Conservation (phyloP, 2,888 invertebrate species). For the Phorcus lineatus region DNA sequence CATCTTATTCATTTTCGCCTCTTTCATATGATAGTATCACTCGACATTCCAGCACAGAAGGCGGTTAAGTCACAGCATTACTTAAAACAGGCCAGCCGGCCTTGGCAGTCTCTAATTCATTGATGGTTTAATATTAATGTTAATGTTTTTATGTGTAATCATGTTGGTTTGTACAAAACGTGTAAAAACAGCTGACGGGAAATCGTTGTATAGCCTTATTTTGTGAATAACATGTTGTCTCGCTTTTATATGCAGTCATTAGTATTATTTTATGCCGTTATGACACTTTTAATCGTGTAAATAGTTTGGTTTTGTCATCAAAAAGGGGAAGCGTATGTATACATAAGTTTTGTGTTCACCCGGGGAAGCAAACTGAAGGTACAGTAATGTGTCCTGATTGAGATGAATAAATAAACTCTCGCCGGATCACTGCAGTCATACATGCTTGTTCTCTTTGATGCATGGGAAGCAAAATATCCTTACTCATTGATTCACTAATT, state of each 20-base stretch:
- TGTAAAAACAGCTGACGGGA: conserved; percentile 16
- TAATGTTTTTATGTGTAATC: conserved; percentile 21
- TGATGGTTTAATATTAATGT: not conserved
- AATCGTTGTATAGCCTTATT: conserved; percentile 19
- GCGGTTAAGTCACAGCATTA: conserved; percentile 14
- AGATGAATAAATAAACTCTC: conserved; percentile 9
- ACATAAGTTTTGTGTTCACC: conserved; percentile 6
- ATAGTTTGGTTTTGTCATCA: conserved; percentile 18
- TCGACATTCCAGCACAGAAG: conserved; percentile 12
- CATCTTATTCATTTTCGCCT: not conserved
- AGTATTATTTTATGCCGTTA: conserved; percentile 28
- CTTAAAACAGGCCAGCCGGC: not conserved
- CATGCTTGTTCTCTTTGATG: conserved; percentile 22
- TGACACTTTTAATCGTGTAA: conserved; percentile 27
- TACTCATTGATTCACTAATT: not conserved
- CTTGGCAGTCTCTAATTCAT: too few species aligned
- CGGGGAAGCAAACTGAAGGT: not conserved
- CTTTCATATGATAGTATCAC: conserved; percentile 16
- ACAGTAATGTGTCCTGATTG: not conserved
- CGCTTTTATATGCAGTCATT: conserved; percentile 23
- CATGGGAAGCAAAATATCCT: conserved; percentile 17
- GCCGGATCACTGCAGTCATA: not conserved
- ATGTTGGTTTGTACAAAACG: conserved; percentile 16
- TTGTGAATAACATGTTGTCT: conserved; percentile 25
- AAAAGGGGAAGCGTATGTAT: not conserved